Evolutionary conservation across 2,113 vertebrate species (phyloP).

Genomic region (Theristicus caerulescens): DNA sequence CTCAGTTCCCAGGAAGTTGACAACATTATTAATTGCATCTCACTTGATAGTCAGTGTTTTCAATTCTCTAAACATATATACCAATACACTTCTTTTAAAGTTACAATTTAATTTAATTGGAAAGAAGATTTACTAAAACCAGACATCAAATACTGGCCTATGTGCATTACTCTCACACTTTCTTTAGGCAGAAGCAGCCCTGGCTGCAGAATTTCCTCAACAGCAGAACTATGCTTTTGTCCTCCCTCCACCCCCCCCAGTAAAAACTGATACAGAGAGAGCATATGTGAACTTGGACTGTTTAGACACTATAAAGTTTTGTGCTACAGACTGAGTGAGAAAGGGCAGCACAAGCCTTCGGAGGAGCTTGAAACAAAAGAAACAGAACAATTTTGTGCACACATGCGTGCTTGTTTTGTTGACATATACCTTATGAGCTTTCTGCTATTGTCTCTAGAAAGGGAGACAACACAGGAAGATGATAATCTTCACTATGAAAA

Average conservation of each 20-base stretch:
- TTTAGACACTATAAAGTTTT: background rate
- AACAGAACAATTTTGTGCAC: background rate
- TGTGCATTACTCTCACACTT: background rate
- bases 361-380: background rate
- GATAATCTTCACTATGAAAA: background rate
- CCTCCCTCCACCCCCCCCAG: background rate
- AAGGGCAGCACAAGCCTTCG: background rate
- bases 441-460: background rate
- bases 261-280: background rate
- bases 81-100: background rate
- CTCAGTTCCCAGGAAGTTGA: background rate
- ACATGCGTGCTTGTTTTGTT: rapidly evolving
- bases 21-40: background rate
- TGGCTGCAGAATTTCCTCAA: background rate
- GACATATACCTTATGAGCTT: background rate
- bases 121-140: background rate
- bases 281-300: background rate
- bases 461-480: background rate
- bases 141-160: background rate
- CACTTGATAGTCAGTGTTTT: background rate
- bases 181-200: background rate
- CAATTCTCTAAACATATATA: background rate
- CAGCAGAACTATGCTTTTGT: background rate
- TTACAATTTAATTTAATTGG: background rate
- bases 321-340: background rate